Evolutionary conservation across 2,888 invertebrate species (phyloP).

Genomic region (Oscheius sp.): DNA sequence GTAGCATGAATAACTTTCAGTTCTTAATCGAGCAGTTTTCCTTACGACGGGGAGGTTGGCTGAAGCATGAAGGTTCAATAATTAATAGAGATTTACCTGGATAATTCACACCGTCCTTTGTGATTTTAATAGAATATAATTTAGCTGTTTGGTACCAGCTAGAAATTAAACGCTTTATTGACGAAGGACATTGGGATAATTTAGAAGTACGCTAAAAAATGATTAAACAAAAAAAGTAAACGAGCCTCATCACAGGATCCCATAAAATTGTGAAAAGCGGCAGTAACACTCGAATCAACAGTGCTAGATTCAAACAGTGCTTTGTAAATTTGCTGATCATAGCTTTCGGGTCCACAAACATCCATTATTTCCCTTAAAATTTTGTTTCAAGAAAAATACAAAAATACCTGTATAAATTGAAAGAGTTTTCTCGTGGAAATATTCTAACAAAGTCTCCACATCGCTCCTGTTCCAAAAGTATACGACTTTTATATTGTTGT

Average conservation of each 20-base stretch:
- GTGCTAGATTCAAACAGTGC: constrained; percentile 24
- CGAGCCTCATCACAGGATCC: constrained; percentile 25
- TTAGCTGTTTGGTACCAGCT: constrained; percentile 42
- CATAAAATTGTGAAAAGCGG: constrained; percentile 51
- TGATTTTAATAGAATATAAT: constrained; percentile 54
- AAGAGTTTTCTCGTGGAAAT: constrained; percentile 60
- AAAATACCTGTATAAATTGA: constrained; percentile 52
- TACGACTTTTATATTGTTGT: constrained; percentile 33
- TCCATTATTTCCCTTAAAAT: constrained; percentile 51
- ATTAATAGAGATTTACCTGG: constrained; percentile 35
- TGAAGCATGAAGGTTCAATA: too few species aligned
- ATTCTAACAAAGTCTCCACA: constrained; percentile 63
- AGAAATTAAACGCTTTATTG: constrained; percentile 32
- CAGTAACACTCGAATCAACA: constrained; percentile 26
- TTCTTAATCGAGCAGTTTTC: constrained; percentile 57
- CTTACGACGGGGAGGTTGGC: constrained; percentile 58
- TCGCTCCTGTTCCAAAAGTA: constrained; percentile 45
- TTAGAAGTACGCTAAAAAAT: constrained; percentile 33
- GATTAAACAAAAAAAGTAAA: constrained; percentile 9
- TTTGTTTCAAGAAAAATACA: constrained; percentile 3
- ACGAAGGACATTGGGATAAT: constrained; percentile 36
- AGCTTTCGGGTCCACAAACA: constrained; percentile 58
- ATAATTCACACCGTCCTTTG: constrained; percentile 51
- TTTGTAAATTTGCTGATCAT: constrained; percentile 53
- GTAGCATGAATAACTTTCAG: constrained; percentile 53